A percentile compares a stretch with the other conserved stretches of the same genome.
phyloP scores from a whole-genome alignment of 2,888 invertebrate genomes.

The Thymelicus acteon region DNA sequence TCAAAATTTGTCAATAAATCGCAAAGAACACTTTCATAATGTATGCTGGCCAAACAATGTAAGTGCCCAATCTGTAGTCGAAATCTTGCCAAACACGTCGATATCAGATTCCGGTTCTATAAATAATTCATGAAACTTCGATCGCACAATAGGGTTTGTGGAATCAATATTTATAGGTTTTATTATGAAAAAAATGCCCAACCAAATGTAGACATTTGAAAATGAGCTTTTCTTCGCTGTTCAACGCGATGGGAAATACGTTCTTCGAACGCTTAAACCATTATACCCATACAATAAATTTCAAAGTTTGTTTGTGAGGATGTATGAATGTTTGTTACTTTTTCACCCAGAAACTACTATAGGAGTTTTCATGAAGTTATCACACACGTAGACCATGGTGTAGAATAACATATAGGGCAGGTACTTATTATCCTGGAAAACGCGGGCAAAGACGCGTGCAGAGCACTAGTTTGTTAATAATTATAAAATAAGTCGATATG shows the following conservation, averaged over 20 bases:
- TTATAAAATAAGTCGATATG: too few relatives aligned
- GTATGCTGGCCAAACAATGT: slow-evolving; percentile 61
- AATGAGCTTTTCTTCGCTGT: slow-evolving; percentile 15
- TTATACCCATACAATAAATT: too few relatives aligned
- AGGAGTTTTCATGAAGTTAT: too few relatives aligned
- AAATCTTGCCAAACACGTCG: slow-evolving; percentile 72
- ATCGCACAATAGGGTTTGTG: slow-evolving; percentile 69
- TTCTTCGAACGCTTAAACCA: not conserved
- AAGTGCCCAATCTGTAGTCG: slow-evolving; percentile 69
- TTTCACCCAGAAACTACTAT: too few relatives aligned
- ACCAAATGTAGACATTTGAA: slow-evolving; percentile 21
- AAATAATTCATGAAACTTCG: slow-evolving; percentile 74
- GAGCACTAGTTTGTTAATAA: too few relatives aligned
- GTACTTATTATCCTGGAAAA: too few relatives aligned
- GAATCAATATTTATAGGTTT: slow-evolving; percentile 66
- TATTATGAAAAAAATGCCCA: slow-evolving; percentile 54
- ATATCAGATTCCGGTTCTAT: slow-evolving; percentile 69
- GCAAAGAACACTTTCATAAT: slow-evolving; percentile 54
- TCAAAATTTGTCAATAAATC: slow-evolving; percentile 51
- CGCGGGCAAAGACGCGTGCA: too few relatives aligned
- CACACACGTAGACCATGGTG: too few relatives aligned
- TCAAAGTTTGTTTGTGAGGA: too few relatives aligned
- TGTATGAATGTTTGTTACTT: too few relatives aligned
- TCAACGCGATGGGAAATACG: slow-evolving; percentile 6
- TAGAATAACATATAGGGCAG: too few relatives aligned